Conservation (phyloP, 2,797 vertebrate species). For the Scolopax bukidnonensis region DNA sequence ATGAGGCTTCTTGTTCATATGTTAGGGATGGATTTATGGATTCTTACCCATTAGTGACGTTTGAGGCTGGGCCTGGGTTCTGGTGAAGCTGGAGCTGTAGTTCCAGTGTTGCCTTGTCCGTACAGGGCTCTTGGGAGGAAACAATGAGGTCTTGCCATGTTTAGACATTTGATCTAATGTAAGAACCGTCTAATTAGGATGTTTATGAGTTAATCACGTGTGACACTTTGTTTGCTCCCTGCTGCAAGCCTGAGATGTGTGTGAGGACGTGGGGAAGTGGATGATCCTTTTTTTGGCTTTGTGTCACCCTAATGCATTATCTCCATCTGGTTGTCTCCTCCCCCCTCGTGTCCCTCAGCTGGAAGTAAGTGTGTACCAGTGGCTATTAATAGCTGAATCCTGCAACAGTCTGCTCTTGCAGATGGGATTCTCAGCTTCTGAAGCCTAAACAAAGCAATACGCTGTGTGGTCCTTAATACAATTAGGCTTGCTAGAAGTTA, state of each 20-base stretch:
- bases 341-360: slow-evolving; percentile 69
- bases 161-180: not conserved
- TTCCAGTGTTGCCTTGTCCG: accelerated
- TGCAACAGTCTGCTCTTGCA: slow-evolving; percentile 76
- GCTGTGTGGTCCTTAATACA: slow-evolving; percentile 61
- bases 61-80: not conserved
- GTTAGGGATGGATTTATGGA: not conserved
- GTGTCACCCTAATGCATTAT: slow-evolving; percentile 65
- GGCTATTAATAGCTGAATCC: slow-evolving; percentile 80
- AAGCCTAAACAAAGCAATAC: slow-evolving; percentile 65
- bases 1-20: accelerated
- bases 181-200: slow-evolving; percentile 24
- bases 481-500: slow-evolving; percentile 30
- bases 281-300: slow-evolving; percentile 71
- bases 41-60: not conserved
- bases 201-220: slow-evolving; percentile 19
- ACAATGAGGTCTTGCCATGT: not conserved
- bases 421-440: slow-evolving; percentile 75
- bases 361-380: slow-evolving; percentile 71
- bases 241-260: not conserved
- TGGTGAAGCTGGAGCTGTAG: not conserved
- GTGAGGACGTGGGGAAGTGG: slow-evolving; percentile 49
- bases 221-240: slow-evolving; percentile 1
- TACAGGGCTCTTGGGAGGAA: not conserved
- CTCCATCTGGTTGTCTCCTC: slow-evolving; percentile 77